A percentile compares a stretch with the other conserved stretches of the same genome.
phyloP scores from a whole-genome alignment of 2,797 vertebrate genomes.

The Pseudotriccus pelzelni region DNA sequence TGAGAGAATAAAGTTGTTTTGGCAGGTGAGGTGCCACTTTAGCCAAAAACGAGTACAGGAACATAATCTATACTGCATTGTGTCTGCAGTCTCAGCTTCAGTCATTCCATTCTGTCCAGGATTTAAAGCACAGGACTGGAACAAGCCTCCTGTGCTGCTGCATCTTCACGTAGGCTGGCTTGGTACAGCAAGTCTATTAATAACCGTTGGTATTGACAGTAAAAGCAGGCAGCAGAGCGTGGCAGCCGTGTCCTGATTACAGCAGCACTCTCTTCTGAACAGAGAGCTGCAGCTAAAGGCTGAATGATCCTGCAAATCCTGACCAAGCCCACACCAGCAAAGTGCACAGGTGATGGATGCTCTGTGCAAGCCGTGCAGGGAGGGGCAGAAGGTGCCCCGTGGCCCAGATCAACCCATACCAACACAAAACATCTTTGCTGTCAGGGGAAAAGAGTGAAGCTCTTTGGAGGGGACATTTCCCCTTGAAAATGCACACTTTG shows the following conservation, averaged over 20 bases:
- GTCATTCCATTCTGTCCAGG: not conserved
- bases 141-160: not conserved
- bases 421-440: fast-evolving
- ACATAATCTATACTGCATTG: not conserved
- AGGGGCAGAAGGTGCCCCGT: not conserved
- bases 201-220: not conserved
- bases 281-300: not conserved
- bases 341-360: not conserved
- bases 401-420: not conserved
- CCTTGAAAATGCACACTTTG: not conserved
- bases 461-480: not conserved
- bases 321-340: not conserved
- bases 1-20: not conserved
- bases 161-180: not conserved
- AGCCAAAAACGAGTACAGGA: not conserved
- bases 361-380: not conserved
- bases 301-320: not conserved
- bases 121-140: not conserved
- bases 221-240: not conserved
- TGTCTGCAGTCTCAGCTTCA: not conserved
- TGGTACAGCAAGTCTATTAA: not conserved
- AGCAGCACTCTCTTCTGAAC: not conserved
- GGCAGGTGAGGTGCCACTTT: not conserved
- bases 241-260: not conserved
- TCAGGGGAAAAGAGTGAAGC: not conserved